Evolutionary conservation across 2,888 invertebrate species (phyloP).

Genomic region (Empis stercorea): DNA sequence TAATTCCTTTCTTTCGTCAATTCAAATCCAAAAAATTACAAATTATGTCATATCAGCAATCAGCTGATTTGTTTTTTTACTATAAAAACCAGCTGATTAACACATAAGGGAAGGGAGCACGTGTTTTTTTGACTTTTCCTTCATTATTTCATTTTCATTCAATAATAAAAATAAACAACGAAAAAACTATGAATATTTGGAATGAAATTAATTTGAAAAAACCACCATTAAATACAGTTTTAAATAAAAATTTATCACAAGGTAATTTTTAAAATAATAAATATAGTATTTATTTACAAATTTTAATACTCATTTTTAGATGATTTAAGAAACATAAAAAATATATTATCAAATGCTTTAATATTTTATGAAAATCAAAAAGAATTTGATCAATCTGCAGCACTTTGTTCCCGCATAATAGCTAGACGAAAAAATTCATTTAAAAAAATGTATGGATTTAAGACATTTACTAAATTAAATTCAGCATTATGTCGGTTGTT

Average conservation of each 20-base stretch:
- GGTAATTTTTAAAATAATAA: no score
- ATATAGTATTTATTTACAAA: no score
- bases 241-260: conserved; percentile 6
- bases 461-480: conserved; percentile 26
- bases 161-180: no score
- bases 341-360: not conserved
- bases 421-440: conserved; percentile 32
- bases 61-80: no score
- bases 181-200: conserved; percentile 17
- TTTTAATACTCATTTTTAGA: no score
- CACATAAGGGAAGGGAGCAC: no score
- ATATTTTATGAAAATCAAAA: conserved; percentile 6
- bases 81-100: no score
- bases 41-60: no score
- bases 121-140: no score
- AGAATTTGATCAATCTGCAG: conserved; percentile 23
- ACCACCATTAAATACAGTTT: conserved; percentile 26
- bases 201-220: conserved; percentile 28
- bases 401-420: conserved; percentile 28
- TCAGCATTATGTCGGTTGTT: conserved; percentile 26
- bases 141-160: no score
- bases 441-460: conserved; percentile 26
- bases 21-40: no score
- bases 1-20: no score
- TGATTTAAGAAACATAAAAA: not conserved